A percentile compares a stretch with the other conserved stretches of the same genome.
Conservation (phyloP, 2,797 vertebrate species). For the Pempheris klunzingeri region DNA sequence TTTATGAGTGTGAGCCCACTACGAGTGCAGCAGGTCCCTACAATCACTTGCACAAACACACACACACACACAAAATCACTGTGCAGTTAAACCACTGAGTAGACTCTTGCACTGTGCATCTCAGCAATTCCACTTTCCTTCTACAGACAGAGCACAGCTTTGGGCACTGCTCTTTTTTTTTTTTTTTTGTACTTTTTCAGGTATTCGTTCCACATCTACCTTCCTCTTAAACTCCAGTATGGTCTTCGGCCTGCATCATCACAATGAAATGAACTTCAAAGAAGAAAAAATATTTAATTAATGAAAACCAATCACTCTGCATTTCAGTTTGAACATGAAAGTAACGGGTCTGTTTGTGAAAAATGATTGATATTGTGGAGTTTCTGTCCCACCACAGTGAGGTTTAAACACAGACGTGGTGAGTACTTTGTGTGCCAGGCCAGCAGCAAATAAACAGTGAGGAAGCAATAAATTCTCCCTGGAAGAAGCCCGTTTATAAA, state of each 20-base stretch:
- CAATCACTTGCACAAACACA: slow-evolving; percentile 49
- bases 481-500: slow-evolving; percentile 49
- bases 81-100: slow-evolving; percentile 64
- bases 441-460: slow-evolving; percentile 45
- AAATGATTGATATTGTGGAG: slow-evolving; percentile 42
- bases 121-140: slow-evolving; percentile 67
- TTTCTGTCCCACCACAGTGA: slow-evolving; percentile 24
- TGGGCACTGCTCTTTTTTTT: slow-evolving; percentile 23
- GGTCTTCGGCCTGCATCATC: slow-evolving; percentile 22
- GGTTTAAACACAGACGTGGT: slow-evolving; percentile 29
- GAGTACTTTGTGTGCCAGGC: slow-evolving; percentile 16
- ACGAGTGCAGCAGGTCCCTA: slow-evolving; percentile 58
- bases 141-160: slow-evolving; percentile 50
- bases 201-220: slow-evolving; percentile 38
- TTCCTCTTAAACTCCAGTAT: slow-evolving; percentile 15
- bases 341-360: slow-evolving; percentile 37
- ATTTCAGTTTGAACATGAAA: slow-evolving; percentile 53
- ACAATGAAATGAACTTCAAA: slow-evolving; percentile 57
- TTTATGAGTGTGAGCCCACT: slow-evolving; percentile 73
- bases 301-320: slow-evolving; percentile 52
- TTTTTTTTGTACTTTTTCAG: not conserved
- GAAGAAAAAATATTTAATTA: slow-evolving; percentile 46
- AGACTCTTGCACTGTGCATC: slow-evolving; percentile 55
- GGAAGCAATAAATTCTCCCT: slow-evolving; percentile 48
- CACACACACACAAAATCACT: slow-evolving; percentile 49